A percentile compares a stretch with the other conserved stretches of the same genome.
Conservation (phyloP, 1,140 invertebrate genomes). For the Danaus melanippus region DNA sequence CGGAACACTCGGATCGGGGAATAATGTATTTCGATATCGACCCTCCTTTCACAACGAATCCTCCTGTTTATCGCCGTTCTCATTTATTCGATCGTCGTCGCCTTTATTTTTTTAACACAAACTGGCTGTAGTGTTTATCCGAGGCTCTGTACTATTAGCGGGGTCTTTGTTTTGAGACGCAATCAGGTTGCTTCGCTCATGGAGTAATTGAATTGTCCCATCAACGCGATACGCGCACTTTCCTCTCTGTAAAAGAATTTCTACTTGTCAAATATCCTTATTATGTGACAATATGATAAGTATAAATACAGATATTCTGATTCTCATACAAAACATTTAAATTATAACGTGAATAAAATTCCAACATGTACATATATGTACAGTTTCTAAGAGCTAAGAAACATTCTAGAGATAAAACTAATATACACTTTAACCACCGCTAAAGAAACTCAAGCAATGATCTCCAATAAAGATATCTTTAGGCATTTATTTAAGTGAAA, state of each 20-base stretch:
- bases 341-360: too few species aligned
- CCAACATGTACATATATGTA: too few species aligned
- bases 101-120: constrained; percentile 68
- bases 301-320: too few species aligned
- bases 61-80: constrained; percentile 69
- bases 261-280: too few species aligned
- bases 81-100: constrained; percentile 69
- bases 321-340: too few species aligned
- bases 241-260: too few species aligned
- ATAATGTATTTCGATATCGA: constrained; percentile 72
- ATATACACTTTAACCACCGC: constrained; percentile 15
- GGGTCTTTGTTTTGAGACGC: constrained; percentile 58
- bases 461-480: constrained; percentile 18
- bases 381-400: too few species aligned
- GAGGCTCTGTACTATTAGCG: constrained; percentile 55
- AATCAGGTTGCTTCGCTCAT: constrained; percentile 51
- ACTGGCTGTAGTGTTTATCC: constrained; percentile 62
- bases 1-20: constrained; percentile 70
- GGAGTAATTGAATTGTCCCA: constrained; percentile 61
- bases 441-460: constrained; percentile 16
- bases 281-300: too few species aligned
- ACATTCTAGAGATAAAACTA: constrained; percentile 9
- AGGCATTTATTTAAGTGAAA: constrained; percentile 23
- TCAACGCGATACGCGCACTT: constrained; percentile 22
- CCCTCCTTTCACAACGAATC: constrained; percentile 64